Base-by-base conservation (phyloP, 2,888 invertebrate genomes). In the Drosophila birchii region DNA sequence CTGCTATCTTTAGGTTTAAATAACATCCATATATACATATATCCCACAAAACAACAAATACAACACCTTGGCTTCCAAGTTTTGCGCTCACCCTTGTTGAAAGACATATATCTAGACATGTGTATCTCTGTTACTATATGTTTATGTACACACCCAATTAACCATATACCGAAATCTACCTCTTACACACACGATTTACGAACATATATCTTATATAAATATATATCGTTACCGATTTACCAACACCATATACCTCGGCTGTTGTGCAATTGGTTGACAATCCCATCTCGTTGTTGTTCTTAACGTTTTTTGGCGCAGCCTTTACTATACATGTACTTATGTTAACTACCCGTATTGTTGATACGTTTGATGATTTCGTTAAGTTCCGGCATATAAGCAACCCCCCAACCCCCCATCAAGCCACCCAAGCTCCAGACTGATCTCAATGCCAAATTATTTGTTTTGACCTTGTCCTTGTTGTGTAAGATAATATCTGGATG, bases 51-150 rank as follows among this genome's bases (percentile, higher is more conserved):
- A 56, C 39, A 55, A 67, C 49, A 23, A 36, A 29, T 61, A 74
- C 53, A 71, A 79, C 76, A 81, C 78, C 57, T 73, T 75, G 86
- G 84, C 83, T 84, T 86, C 74, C 74, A 81, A 76, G 72, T 84
- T 84, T 71, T 84, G 78, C 75, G 86, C 76, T 81, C 81, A 84
- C 84, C 81, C 76, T 55, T 49, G 63, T 64, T 75, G 51, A 75
- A 75, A 49, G 59, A 59, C 58, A 59, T 54, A 64, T 54, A 64
- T 58, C 63, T 63, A 39, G 68, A 76, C 67, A 67, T 56, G 59
- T 76, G 57, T 76, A 62, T 61, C 76, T 72, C 68, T 70, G 79
- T 78, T 67, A 68, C 75, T 45, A 62, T 70, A 60, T 60, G n/a
- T 36, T 58, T 44, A 74, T 77, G 47, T 64, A 78, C 69, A 78